Percentiles rank a stretch among this genome's conserved stretches.
phyloP scores from a whole-genome alignment of 37 sponge, comb jelly and placozoan genomes.

The Halisarca cf. caerulea region DNA sequence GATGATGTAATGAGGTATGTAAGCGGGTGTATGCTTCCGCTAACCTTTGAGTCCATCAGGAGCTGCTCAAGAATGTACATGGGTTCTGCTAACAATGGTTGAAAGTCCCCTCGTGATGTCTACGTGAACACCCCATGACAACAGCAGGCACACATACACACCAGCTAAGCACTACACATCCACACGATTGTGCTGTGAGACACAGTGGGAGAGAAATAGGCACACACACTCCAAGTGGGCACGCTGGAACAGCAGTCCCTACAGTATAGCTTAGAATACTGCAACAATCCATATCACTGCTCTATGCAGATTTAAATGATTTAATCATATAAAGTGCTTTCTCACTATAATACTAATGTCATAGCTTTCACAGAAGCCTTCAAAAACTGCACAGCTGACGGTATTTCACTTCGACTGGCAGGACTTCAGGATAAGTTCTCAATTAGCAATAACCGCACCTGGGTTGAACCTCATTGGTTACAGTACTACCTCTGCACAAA shows the following conservation, averaged over 20 bases:
- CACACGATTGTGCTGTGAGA: no score
- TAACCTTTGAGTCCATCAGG: slow-evolving; percentile 78
- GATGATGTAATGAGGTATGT: no score
- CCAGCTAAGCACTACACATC: neutral
- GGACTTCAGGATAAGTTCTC: slow-evolving; percentile 99
- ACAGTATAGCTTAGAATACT: no score
- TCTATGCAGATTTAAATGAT: no score
- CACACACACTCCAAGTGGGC: neutral
- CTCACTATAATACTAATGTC: no score
- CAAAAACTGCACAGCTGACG: slow-evolving; percentile 96
- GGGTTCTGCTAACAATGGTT: slow-evolving; percentile 51
- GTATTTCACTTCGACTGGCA: slow-evolving; percentile 87
- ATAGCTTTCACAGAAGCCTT: slow-evolving; percentile 85
- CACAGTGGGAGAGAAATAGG: no score
- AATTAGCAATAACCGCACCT: slow-evolving; percentile 99
- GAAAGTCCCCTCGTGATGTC: slow-evolving; percentile 32
- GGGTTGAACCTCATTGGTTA: slow-evolving; percentile 98
- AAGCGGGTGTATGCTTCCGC: no score
- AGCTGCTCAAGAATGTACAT: slow-evolving; percentile 84
- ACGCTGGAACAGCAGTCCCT: neutral
- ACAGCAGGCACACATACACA: neutral
- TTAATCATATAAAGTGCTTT: slow-evolving; percentile 81
- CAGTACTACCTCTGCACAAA: slow-evolving; percentile 99
- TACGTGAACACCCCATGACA: slow-evolving; percentile 70
- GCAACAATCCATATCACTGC: no score